A percentile compares a stretch with the other conserved stretches of the same genome.
phyloP scores from a whole-genome alignment of 2,888 invertebrate species.

The Drosophila emarginata region DNA sequence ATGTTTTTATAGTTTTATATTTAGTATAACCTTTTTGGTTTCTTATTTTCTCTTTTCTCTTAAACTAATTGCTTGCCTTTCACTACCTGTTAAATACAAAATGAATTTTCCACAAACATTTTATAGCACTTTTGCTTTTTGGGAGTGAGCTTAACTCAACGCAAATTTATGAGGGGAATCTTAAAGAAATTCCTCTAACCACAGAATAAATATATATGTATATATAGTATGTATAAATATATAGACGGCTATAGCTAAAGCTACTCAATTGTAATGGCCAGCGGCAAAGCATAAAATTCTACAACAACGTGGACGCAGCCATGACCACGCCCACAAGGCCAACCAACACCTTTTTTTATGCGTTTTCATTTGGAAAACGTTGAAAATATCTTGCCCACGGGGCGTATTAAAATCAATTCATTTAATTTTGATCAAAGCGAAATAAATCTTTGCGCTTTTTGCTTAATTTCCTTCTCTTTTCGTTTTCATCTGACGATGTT shows the following conservation, averaged over 20 bases:
- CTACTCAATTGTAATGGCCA: slow-evolving; percentile 57
- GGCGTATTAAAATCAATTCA: slow-evolving; percentile 77
- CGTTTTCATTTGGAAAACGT: slow-evolving; percentile 73
- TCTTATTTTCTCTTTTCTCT: background rate
- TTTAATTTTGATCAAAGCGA: slow-evolving; percentile 77
- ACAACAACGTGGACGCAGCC: slow-evolving; percentile 45
- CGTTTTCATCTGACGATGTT: slow-evolving; percentile 13
- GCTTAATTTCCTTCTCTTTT: slow-evolving; percentile 67
- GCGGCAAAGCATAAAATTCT: slow-evolving; percentile 39
- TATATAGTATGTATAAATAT: slow-evolving; percentile 19
- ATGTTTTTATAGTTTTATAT: background rate
- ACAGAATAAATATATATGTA: slow-evolving; percentile 11
- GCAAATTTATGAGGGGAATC: slow-evolving; percentile 50
- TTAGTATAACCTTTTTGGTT: background rate
- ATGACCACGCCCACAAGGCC: slow-evolving; percentile 37
- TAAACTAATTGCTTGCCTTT: background rate
- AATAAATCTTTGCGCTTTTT: slow-evolving; percentile 77
- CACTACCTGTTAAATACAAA: slow-evolving; percentile 1
- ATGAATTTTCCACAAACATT: slow-evolving; percentile 41
- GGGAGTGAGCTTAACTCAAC: slow-evolving; percentile 48
- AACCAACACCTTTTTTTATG: slow-evolving; percentile 65
- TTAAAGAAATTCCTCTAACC: slow-evolving; percentile 37
- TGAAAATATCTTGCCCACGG: slow-evolving; percentile 77
- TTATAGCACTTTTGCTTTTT: slow-evolving; percentile 30
- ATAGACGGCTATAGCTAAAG: slow-evolving; percentile 23